These are phyloP conservation scores for Psettodes erumei DNA, from an alignment of 2,113 vertebrate genomes.

Conservation along the genomic window DNA sequence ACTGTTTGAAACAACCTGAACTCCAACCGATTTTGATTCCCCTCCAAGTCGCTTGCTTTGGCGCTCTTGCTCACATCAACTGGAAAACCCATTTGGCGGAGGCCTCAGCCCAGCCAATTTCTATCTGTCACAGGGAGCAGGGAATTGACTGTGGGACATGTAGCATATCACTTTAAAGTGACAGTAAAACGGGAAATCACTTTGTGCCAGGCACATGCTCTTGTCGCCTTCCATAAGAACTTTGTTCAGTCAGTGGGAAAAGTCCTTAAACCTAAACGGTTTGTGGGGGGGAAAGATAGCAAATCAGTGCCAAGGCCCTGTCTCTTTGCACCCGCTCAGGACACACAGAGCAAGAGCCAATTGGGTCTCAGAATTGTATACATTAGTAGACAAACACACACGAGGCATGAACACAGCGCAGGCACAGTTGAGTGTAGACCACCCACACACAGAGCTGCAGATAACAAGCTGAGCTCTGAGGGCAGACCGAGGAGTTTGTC, in stretches of 20 bases:
- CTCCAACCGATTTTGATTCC: conserved; percentile 55
- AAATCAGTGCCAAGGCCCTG: conserved; percentile 52
- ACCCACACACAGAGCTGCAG: neutral
- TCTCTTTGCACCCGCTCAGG: conserved; percentile 44
- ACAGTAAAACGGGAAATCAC: conserved; percentile 78
- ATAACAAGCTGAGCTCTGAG: conserved; percentile 18
- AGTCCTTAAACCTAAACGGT: conserved; percentile 72
- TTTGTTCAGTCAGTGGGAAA: conserved; percentile 77
- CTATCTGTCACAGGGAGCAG: conserved; percentile 76
- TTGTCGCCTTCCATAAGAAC: conserved; percentile 77
- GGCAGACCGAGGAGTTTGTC: neutral
- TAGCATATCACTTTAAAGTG: conserved; percentile 79
- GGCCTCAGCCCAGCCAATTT: conserved; percentile 71
- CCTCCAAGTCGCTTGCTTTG: conserved; percentile 53
- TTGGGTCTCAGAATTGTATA: neutral
- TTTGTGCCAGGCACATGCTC: conserved; percentile 71
- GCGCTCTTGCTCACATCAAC: conserved; percentile 69
- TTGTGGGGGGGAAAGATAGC: conserved; percentile 59
- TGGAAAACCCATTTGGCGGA: conserved; percentile 78
- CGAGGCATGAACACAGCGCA: neutral
- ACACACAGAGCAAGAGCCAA: conserved; percentile 9
- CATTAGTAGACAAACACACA: conserved; percentile 4
- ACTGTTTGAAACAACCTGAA: conserved; percentile 54
- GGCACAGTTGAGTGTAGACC: neutral
- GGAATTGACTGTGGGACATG: conserved; percentile 76